Percentiles rank a stretch among this genome's conserved stretches.
Conservation (phyloP, 1,140 invertebrate genomes). For the Dendroctonus valens region DNA sequence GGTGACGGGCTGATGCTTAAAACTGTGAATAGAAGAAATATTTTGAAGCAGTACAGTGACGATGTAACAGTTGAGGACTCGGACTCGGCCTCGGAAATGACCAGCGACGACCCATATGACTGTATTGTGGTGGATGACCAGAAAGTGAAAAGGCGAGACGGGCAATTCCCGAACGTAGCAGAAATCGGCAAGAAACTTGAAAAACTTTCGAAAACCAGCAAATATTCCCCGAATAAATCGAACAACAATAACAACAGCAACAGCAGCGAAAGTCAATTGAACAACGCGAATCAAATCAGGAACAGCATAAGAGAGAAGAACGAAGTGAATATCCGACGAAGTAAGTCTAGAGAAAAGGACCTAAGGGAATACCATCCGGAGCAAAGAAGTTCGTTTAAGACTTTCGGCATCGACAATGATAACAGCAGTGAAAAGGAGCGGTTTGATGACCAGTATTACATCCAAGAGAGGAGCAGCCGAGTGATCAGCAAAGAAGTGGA, state of each 20-base stretch:
- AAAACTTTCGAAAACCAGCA: conserved; percentile 51
- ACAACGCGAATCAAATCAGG: conserved; percentile 38
- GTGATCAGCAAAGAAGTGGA: conserved; percentile 47
- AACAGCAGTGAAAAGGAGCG: conserved; percentile 49
- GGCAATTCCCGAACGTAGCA: conserved; percentile 48
- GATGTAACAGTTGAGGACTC: conserved; percentile 51
- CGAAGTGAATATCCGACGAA: conserved; percentile 28
- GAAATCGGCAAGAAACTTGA: conserved; percentile 54
- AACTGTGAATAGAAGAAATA: conserved; percentile 66
- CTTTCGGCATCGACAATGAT: conserved; percentile 48
- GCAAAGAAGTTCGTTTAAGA: conserved; percentile 43
- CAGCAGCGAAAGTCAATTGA: not conserved
- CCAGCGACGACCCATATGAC: conserved; percentile 68
- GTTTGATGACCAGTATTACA: conserved; percentile 25
- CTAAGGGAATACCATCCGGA: conserved; percentile 39
- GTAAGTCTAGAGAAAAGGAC: conserved; percentile 29
- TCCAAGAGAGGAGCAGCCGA: conserved; percentile 54
- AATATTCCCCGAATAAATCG: conserved; percentile 50
- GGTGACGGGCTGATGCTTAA: conserved; percentile 61
- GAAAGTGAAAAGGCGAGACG: conserved; percentile 44
- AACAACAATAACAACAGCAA: no score
- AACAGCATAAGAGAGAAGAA: conserved; percentile 39
- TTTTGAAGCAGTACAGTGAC: conserved; percentile 66
- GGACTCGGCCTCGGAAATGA: conserved; percentile 61
- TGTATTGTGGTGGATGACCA: conserved; percentile 74